These are phyloP conservation scores for Drosophila funebris DNA, from an alignment of 1,140 invertebrate species.

Conservation along the genomic window DNA sequence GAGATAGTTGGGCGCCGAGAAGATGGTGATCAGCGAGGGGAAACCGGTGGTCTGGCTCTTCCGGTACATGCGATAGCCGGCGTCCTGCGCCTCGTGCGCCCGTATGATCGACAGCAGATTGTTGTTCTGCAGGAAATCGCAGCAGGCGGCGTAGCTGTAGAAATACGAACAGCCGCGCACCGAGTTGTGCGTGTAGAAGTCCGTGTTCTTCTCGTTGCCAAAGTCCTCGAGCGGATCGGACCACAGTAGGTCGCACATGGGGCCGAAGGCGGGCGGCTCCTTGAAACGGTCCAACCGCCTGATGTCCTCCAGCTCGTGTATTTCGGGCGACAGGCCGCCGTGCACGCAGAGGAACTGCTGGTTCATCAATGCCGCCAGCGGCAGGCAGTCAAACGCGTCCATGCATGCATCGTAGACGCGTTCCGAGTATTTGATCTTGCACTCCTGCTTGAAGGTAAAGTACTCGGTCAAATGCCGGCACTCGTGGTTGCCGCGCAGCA, in stretches of 20 bases:
- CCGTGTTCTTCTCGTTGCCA: constrained; percentile 99
- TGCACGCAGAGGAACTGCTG: constrained; percentile 99
- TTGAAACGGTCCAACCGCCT: constrained; percentile 99
- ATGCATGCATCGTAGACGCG: constrained; percentile 99
- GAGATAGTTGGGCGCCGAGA: constrained; percentile 99
- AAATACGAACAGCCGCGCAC: constrained; percentile 99
- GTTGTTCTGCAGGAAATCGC: constrained; percentile 99
- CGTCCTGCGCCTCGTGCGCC: constrained; percentile 99
- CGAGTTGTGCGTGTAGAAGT: constrained; percentile 99
- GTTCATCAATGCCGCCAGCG: constrained; percentile 99
- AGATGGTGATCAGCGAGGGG: constrained; percentile 99
- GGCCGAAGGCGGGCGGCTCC: constrained; percentile 99
- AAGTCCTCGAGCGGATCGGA: constrained; percentile 99
- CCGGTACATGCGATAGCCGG: constrained; percentile 99
- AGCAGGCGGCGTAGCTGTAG: constrained; percentile 99
- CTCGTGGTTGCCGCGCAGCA: constrained; percentile 99
- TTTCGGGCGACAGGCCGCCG: constrained; percentile 99
- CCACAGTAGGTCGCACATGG: constrained; percentile 99
- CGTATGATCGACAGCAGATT: constrained; percentile 99
- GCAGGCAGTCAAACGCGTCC: constrained; percentile 99
- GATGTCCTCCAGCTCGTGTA: constrained; percentile 99
- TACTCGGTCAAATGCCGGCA: constrained; percentile 99
- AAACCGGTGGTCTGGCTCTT: constrained; percentile 99
- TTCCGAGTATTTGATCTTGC: constrained; percentile 99
- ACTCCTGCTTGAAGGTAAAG: constrained; percentile 99